phyloP scores from a whole-genome alignment of 2,888 invertebrate species.

The Amphipoea oculea region DNA sequence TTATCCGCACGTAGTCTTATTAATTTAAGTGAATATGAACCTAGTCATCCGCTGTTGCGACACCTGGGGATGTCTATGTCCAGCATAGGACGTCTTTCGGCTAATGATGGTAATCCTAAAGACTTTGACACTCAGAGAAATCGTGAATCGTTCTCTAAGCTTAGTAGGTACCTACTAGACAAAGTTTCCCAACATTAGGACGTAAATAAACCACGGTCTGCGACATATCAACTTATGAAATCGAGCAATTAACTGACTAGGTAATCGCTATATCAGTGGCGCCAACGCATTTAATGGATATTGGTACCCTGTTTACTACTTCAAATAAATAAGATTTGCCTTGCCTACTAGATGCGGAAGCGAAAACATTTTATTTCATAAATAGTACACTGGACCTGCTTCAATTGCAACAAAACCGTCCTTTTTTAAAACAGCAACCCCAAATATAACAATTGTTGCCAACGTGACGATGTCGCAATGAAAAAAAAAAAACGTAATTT shows the following conservation, averaged over 20 bases:
- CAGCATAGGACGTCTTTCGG: background rate
- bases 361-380: background rate
- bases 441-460: background rate
- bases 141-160: no score
- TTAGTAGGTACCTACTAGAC: background rate
- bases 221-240: slow-evolving; percentile 23
- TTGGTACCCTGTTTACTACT: background rate
- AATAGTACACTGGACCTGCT: background rate
- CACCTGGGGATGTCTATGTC: background rate
- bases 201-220: background rate
- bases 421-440: background rate
- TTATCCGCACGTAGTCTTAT: background rate
- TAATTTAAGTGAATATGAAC: background rate
- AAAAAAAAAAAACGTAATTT: no score
- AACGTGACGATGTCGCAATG: background rate
- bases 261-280: slow-evolving; percentile 40
- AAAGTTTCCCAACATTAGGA: background rate
- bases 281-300: slow-evolving; percentile 36
- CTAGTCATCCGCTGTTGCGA: background rate
- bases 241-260: slow-evolving; percentile 34
- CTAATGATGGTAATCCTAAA: background rate
- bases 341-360: background rate
- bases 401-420: background rate
- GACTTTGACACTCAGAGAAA: background rate
- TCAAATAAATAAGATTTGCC: slow-evolving; percentile 13